Percentiles rank a stretch among this genome's conserved stretches.
phyloP scores from a whole-genome alignment of 2,888 invertebrate species.

The Hesperia comma region DNA sequence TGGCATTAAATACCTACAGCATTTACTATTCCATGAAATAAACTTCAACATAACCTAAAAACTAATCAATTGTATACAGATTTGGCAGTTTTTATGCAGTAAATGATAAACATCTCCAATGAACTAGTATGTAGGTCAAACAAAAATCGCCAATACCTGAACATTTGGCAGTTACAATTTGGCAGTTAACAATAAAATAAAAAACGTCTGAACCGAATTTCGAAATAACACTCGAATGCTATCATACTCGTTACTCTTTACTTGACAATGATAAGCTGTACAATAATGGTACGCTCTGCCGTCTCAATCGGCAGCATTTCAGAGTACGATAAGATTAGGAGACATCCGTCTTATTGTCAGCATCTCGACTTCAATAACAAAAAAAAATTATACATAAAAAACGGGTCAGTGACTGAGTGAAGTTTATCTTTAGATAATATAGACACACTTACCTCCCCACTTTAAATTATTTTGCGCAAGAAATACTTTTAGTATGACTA shows the following conservation, averaged over 20 bases:
- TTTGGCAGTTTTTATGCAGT: no score
- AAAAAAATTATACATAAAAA: neutral
- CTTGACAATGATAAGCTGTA: slow-evolving; percentile 19
- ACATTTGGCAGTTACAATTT: no score
- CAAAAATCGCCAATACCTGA: neutral
- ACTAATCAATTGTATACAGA: no score
- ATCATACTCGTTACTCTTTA: neutral
- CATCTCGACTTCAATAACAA: slow-evolving; percentile 13
- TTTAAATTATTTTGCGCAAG: neutral
- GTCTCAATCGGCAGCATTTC: slow-evolving; percentile 21
- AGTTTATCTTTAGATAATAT: slow-evolving; percentile 17
- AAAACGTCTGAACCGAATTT: neutral
- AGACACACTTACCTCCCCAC: neutral
- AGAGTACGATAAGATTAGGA: slow-evolving; percentile 29
- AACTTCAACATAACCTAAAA: no score
- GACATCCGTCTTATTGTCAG: slow-evolving; percentile 18
- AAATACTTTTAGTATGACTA: neutral
- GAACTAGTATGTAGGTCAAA: no score
- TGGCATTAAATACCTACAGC: no score
- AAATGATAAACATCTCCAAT: no score
- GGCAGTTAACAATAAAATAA: no score
- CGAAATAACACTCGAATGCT: neutral
- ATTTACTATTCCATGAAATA: no score
- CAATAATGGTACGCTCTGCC: slow-evolving; percentile 12
- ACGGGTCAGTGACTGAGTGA: slow-evolving; percentile 13